phyloP scores from a whole-genome alignment of 2,888 invertebrate genomes.

The Cephonodes hylas region DNA sequence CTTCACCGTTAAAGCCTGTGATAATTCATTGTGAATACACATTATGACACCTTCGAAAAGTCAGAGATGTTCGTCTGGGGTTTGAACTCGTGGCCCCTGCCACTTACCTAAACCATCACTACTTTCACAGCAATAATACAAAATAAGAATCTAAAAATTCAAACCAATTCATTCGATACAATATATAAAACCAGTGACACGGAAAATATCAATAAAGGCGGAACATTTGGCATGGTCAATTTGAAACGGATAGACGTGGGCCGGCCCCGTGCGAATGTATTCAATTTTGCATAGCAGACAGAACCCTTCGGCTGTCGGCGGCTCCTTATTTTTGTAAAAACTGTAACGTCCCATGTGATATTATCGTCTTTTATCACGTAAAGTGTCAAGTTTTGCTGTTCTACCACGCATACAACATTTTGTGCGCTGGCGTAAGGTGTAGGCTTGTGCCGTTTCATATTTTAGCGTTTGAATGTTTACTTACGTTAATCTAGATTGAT shows the following conservation, averaged over 20 bases:
- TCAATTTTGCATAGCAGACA: neutral
- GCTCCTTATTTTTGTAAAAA: constrained; percentile 39
- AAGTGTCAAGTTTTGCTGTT: constrained; percentile 47
- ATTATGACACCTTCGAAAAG: too few relatives aligned
- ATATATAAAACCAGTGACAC: neutral
- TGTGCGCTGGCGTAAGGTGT: constrained; percentile 17
- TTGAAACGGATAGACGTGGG: constrained; percentile 1
- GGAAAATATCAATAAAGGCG: constrained; percentile 23
- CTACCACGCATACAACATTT: constrained; percentile 37
- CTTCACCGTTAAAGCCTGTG: too few relatives aligned
- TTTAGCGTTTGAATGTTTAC: neutral
- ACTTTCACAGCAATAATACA: too few relatives aligned
- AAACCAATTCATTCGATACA: too few relatives aligned
- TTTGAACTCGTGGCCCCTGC: too few relatives aligned
- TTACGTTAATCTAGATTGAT: neutral
- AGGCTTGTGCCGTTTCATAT: neutral
- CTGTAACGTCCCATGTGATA: constrained; percentile 41
- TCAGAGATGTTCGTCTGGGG: too few relatives aligned
- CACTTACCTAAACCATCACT: too few relatives aligned
- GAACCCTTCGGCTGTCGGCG: constrained; percentile 20
- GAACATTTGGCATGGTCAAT: constrained; percentile 9
- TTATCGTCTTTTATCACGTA: constrained; percentile 53
- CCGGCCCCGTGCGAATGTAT: constrained; percentile 1
- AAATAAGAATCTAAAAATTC: neutral
- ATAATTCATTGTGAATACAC: too few relatives aligned